Conservation (phyloP, 2,797 vertebrate genomes). For the Ispidina picta region DNA sequence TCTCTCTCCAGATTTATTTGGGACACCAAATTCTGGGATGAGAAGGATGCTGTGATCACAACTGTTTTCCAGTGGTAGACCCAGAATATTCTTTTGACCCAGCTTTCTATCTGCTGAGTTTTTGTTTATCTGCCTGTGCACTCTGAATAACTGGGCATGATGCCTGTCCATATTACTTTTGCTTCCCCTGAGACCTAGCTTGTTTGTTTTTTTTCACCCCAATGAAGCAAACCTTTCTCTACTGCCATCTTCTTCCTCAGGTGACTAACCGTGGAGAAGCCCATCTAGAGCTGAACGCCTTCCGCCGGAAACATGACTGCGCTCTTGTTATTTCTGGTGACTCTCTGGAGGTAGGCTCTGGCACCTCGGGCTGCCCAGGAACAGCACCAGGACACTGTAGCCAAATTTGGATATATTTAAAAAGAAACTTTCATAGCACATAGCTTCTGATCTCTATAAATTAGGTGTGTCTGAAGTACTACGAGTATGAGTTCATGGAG, state of each 20-base stretch:
- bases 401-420: background rate
- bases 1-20: background rate
- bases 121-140: background rate
- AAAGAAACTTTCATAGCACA: fast-evolving
- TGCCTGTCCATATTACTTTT: fast-evolving
- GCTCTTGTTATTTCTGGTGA: conserved; percentile 96
- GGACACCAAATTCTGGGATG: background rate
- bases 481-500: conserved; percentile 98
- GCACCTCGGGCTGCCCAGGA: background rate
- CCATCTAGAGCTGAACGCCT: conserved; percentile 95
- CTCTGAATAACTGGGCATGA: background rate
- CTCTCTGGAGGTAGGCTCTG: conserved; percentile 88
- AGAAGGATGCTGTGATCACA: background rate
- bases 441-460: background rate
- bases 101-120: background rate
- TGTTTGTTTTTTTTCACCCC: background rate
- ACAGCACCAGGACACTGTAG: fast-evolving
- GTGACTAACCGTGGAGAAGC: conserved; percentile 96
- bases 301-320: conserved; percentile 96
- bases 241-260: conserved; percentile 67
- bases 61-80: background rate
- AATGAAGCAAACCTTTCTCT: background rate
- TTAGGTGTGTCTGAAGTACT: conserved; percentile 94
- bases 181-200: background rate
- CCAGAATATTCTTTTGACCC: background rate